phyloP scores from a whole-genome alignment of 2,888 invertebrate genomes.

The Villa cingulata region DNA sequence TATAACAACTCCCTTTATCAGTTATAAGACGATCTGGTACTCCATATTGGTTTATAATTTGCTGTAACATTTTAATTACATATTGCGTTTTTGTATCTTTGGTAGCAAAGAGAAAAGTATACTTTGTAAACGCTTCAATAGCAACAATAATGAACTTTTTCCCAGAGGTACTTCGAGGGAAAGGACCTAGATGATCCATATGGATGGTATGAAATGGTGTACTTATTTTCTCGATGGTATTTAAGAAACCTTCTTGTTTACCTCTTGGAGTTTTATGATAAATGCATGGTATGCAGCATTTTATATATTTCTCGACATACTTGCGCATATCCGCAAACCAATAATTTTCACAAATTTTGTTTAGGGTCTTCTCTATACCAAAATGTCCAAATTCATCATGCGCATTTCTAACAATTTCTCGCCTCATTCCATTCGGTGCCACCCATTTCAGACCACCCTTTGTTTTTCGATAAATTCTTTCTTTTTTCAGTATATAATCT shows the following conservation, averaged over 20 bases:
- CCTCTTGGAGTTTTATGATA: constrained; percentile 22
- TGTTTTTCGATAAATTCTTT: constrained; percentile 13
- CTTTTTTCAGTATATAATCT: constrained; percentile 7
- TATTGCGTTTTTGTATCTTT: constrained; percentile 20
- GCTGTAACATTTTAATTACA: constrained; percentile 19
- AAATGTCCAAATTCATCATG: constrained; percentile 17
- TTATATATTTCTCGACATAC: constrained; percentile 29
- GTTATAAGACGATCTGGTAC: constrained; percentile 24
- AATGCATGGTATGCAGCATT: constrained; percentile 21
- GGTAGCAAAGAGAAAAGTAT: constrained; percentile 22
- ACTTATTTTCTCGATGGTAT: constrained; percentile 29
- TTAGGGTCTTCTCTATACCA: constrained; percentile 17
- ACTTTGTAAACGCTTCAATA: constrained; percentile 30
- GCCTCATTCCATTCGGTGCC: constrained; percentile 14
- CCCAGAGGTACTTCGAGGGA: constrained; percentile 21
- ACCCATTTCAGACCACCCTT: constrained; percentile 12
- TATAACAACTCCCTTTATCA: no score
- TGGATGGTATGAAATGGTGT: constrained; percentile 32
- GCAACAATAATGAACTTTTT: constrained; percentile 25
- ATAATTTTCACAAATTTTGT: constrained; percentile 22
- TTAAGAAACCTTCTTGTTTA: constrained; percentile 23
- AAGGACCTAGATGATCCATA: constrained; percentile 33
- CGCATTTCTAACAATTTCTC: constrained; percentile 8
- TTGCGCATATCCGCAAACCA: constrained; percentile 30
- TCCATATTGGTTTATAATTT: constrained; percentile 22